Conservation (phyloP, 2,797 vertebrate species). For the Morus bassanus region DNA sequence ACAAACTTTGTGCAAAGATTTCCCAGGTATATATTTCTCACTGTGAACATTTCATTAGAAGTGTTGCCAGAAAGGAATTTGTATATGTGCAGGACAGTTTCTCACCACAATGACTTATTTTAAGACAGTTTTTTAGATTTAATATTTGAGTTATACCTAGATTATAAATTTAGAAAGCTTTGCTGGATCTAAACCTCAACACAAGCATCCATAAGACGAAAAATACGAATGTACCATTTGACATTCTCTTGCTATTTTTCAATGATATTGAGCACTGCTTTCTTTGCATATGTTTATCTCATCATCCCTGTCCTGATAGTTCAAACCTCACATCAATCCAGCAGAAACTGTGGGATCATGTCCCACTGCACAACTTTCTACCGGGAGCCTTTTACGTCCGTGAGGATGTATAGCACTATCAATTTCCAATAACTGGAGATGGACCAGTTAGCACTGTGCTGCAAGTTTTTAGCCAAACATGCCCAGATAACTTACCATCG, state of each 20-base stretch:
- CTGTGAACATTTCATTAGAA: constrained; percentile 55
- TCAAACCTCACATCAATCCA: not conserved
- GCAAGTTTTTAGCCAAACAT: not conserved
- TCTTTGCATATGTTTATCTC: not conserved
- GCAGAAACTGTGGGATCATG: fast-evolving
- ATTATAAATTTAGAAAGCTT: constrained; percentile 2
- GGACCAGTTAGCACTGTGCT: fast-evolving
- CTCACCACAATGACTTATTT: not conserved
- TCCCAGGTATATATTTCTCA: not conserved
- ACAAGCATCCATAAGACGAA: not conserved
- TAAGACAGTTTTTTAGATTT: not conserved
- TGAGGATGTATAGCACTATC: fast-evolving
- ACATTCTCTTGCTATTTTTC: not conserved
- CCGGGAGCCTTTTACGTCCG: fast-evolving
- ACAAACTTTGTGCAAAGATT: not conserved
- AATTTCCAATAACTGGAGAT: not conserved
- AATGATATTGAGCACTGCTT: not conserved
- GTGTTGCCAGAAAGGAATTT: not conserved
- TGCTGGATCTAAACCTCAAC: not conserved
- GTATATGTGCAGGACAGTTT: not conserved
- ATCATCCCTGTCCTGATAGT: no score
- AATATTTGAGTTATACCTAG: not conserved
- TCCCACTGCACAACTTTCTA: not conserved
- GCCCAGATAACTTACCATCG: constrained; percentile 50
- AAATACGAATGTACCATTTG: not conserved